Base-by-base conservation (phyloP, 2,113 vertebrate species). In the Hydropotes inermis region DNA sequence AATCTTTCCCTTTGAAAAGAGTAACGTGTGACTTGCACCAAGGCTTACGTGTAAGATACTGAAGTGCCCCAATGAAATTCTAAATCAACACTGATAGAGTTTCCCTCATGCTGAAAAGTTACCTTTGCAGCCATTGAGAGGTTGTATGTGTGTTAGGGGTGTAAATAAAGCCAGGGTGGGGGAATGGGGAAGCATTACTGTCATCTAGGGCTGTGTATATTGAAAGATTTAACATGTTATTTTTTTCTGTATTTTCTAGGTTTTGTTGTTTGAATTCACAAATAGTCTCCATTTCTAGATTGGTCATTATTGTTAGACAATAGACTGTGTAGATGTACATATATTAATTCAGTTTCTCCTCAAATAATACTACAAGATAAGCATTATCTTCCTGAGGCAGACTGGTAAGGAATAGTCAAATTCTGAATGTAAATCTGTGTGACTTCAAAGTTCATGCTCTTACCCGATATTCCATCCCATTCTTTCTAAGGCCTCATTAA, bases 1-100 rank as follows among this genome's bases (percentile, higher is more conserved):
- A 96, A 91, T 91, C 50, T 85, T 96, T 84, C 21, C 15, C 57
- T 94, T 94, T 88, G 52, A 93, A 82, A 94, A 90, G 33, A 81
- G 84, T 90, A 92, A 91, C 28, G 17, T 85, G 89, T 74, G 36
- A 2, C 13, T 95, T 94, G 16, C 8, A 87, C 43, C 23, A 93
- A 95, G 45, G 12, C 23, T 92, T 92, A 67, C 23, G 47, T 60
- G 10, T 91, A 84, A 64, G 55, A 87, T 79, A 85, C 17, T 88
- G n/a, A 36, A 67, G 14, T 87, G 54, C 2, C 79, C 17, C 27
- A 45, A 45, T 36, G 15, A 87, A 70, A 14, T 88, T 91, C 39
- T 91, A 84, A 91, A 90, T 94, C 33, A 92, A 90, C 36, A 92
- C 57, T 67, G 78, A 50, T 79, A 92, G 50, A 94, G 19, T 7